These are phyloP conservation scores for Serilophus lunatus DNA, from an alignment of 2,113 vertebrate genomes.

Conservation along the genomic window DNA sequence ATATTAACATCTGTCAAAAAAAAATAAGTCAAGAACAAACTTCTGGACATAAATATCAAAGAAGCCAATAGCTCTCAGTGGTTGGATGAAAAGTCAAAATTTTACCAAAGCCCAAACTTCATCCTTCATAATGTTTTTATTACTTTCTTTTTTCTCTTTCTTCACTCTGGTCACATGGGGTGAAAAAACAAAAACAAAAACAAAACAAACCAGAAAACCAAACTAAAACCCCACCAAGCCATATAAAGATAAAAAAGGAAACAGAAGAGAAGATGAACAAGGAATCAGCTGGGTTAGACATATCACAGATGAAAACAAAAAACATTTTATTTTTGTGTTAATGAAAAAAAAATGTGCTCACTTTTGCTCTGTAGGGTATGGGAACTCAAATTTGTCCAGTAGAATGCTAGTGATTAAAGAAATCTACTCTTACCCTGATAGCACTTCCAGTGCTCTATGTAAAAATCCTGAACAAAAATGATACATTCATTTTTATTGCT, in stretches of 20 bases:
- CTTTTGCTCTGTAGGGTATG: neutral
- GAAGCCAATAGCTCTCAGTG: neutral
- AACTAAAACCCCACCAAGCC: too few relatives aligned
- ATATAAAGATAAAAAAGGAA: too few relatives aligned
- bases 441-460: neutral
- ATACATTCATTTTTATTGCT: neutral
- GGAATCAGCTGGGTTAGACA: neutral
- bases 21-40: neutral
- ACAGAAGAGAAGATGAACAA: neutral
- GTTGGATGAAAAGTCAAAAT: neutral
- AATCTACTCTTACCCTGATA: neutral
- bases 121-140: neutral
- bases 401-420: neutral
- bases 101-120: neutral
- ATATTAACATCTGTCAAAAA: neutral
- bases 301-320: neutral
- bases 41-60: neutral
- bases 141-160: neutral
- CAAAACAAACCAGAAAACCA: too few relatives aligned
- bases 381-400: neutral
- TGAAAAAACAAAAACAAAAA: too few relatives aligned
- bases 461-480: neutral
- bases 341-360: neutral
- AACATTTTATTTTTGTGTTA: too few relatives aligned
- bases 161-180: fast-evolving